phyloP scores from a whole-genome alignment of 2,113 vertebrate genomes.

The Raja brachyura region DNA sequence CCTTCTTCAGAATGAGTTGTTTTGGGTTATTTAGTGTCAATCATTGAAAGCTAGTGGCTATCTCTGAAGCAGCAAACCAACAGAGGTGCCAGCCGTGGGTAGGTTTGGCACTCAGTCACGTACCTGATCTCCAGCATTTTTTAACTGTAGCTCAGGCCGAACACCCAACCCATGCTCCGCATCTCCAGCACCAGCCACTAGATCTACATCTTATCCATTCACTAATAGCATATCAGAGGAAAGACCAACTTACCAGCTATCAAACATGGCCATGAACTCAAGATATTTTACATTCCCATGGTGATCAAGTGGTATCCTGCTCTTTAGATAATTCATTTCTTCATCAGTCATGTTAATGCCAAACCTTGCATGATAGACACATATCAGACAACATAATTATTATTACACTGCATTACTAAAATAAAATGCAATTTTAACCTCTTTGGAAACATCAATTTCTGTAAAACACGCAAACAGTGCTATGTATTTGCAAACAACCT shows the following conservation, averaged over 20 bases:
- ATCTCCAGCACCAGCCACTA: too few relatives aligned
- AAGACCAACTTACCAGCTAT: conserved; percentile 38
- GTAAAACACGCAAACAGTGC: background rate
- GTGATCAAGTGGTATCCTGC: conserved; percentile 39
- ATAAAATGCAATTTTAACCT: background rate
- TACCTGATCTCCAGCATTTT: too few relatives aligned
- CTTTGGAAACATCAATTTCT: background rate
- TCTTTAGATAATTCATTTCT: conserved; percentile 38
- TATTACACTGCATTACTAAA: background rate
- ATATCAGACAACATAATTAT: background rate
- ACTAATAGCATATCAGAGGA: background rate
- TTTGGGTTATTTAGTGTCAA: too few relatives aligned
- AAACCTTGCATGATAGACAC: background rate
- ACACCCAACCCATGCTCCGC: too few relatives aligned
- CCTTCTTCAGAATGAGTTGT: too few relatives aligned
- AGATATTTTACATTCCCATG: conserved; percentile 42
- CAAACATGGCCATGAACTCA: conserved; percentile 43
- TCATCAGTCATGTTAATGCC: conserved; percentile 41
- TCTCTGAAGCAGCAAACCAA: too few relatives aligned
- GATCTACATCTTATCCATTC: background rate
- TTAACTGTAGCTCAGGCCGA: too few relatives aligned
- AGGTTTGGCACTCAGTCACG: too few relatives aligned
- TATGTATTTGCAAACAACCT: background rate
- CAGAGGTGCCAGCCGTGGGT: too few relatives aligned
- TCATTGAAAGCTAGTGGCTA: too few relatives aligned